Conservation (phyloP, 2,888 invertebrate species). For the Callyntrura sp. region DNA sequence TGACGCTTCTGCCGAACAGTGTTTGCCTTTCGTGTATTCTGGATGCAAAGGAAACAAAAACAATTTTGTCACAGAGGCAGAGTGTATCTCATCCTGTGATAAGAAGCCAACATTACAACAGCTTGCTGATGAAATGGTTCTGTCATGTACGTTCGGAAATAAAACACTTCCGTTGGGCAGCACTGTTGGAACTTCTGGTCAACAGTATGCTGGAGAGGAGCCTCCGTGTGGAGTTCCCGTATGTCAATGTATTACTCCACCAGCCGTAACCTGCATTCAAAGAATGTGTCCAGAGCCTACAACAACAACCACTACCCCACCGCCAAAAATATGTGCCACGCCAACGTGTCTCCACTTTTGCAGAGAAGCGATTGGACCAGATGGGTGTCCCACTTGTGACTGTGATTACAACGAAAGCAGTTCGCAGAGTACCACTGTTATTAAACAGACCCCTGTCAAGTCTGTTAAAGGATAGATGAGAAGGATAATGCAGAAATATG, state of each 20-base stretch:
- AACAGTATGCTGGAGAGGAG: constrained; percentile 58
- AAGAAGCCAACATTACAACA: constrained; percentile 78
- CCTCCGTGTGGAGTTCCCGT: constrained; percentile 79
- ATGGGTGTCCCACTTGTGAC: constrained; percentile 80
- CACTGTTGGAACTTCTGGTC: constrained; percentile 59
- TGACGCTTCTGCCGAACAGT: constrained; percentile 65
- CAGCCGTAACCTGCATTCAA: constrained; percentile 78
- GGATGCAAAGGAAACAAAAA: constrained; percentile 79
- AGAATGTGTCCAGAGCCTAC: constrained; percentile 76
- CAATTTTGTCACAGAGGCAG: constrained; percentile 77
- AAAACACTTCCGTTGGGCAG: constrained; percentile 75
- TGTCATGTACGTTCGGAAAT: constrained; percentile 80
- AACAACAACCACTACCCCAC: constrained; percentile 47
- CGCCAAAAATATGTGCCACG: constrained; percentile 50
- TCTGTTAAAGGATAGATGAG: constrained; percentile 69
- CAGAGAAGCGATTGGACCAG: constrained; percentile 63
- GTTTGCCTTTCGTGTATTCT: constrained; percentile 77
- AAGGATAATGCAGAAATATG: neutral
- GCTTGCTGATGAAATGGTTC: constrained; percentile 73
- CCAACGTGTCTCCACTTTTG: constrained; percentile 73
- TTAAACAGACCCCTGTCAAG: constrained; percentile 60
- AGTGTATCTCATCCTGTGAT: constrained; percentile 75
- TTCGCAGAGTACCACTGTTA: constrained; percentile 25
- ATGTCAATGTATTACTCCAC: constrained; percentile 79
- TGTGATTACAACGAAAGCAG: constrained; percentile 62